These are phyloP conservation scores for Pseudeuparius sepicola DNA, from an alignment of 2,888 invertebrate genomes.

Conservation along the genomic window DNA sequence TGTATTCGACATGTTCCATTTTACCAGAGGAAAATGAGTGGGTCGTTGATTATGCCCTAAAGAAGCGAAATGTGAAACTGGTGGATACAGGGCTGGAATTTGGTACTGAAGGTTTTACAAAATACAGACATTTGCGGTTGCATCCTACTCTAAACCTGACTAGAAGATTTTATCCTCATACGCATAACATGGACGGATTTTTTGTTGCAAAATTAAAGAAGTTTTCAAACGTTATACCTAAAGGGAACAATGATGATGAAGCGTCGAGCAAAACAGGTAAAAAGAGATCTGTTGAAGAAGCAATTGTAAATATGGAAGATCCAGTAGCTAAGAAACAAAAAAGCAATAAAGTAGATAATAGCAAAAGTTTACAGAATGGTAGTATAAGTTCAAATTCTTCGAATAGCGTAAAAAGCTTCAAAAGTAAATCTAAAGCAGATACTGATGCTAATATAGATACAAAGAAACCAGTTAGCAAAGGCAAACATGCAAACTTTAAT, in stretches of 20 bases:
- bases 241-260: constrained; percentile 31
- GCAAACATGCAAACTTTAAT: too few species aligned
- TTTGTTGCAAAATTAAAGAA: constrained; percentile 98
- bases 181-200: constrained; percentile 99
- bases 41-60: constrained; percentile 91
- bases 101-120: constrained; percentile 90
- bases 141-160: constrained; percentile 85
- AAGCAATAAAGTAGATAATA: constrained; percentile 7
- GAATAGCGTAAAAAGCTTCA: too few species aligned
- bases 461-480: too few species aligned
- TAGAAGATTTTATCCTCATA: constrained; percentile 91
- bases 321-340: constrained; percentile 7
- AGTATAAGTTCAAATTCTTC: too few species aligned
- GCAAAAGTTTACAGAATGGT: too few species aligned
- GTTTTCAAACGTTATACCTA: constrained; percentile 63
- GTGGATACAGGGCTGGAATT: constrained; percentile 91
- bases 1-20: constrained; percentile 98
- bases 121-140: constrained; percentile 69
- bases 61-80: constrained; percentile 86
- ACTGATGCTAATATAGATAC: too few species aligned
- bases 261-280: constrained; percentile 39
- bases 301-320: constrained; percentile 11
- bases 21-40: constrained; percentile 98
- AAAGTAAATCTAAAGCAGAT: too few species aligned
- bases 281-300: constrained; percentile 27